These are phyloP conservation scores for Platycercus adscitus DNA, from an alignment of 2,113 vertebrate genomes.

Conservation along the genomic window DNA sequence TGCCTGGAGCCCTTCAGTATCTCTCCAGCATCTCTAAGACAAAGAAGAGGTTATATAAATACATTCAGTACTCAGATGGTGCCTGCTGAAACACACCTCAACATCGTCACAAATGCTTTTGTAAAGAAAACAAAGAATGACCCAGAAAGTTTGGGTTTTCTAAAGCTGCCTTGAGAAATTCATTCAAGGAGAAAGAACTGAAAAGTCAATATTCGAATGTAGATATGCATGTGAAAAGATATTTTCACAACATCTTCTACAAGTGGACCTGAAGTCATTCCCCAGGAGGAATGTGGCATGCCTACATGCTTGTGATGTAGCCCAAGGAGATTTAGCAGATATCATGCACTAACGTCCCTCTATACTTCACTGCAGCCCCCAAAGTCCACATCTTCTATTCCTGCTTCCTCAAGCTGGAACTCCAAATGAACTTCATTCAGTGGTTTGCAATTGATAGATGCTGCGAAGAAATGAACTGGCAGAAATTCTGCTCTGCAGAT, in stretches of 20 bases:
- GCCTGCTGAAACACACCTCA: not conserved
- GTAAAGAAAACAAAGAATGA: not conserved
- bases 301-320: not conserved
- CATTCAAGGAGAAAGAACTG: not conserved
- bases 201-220: not conserved
- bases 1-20: not conserved
- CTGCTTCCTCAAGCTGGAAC: not conserved
- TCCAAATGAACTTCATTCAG: not conserved
- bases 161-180: not conserved
- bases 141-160: not conserved
- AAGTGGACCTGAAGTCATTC: not conserved
- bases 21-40: not conserved
- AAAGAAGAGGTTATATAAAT: not conserved
- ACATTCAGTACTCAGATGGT: not conserved
- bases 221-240: not conserved
- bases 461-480: not conserved
- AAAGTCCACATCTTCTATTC: not conserved
- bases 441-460: not conserved
- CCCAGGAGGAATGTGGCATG: rapidly evolving
- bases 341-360: not conserved
- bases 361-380: not conserved
- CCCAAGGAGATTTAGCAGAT: not conserved
- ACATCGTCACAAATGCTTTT: rapidly evolving
- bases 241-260: not conserved
- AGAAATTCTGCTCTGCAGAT: not conserved